Evolutionary conservation across 2,888 invertebrate genomes (phyloP).

Genomic region (Melieria omissa): DNA sequence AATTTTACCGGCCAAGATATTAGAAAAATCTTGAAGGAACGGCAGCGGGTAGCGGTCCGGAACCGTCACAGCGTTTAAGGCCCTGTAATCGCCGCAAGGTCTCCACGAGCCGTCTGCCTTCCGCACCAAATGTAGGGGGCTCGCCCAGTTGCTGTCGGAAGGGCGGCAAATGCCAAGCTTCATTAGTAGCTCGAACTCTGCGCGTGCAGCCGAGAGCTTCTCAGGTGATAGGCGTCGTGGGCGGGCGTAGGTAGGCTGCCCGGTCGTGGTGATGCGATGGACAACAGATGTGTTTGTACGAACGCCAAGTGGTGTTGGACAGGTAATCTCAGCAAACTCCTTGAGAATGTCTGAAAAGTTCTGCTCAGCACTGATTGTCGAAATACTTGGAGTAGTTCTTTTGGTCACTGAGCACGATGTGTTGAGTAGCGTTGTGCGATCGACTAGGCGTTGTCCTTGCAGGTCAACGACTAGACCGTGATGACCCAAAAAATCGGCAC

Average conservation of each 20-base stretch:
- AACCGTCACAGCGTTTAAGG: constrained; percentile 26
- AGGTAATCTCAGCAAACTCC: neutral
- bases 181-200: constrained; percentile 35
- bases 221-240: constrained; percentile 52
- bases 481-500: too few relatives aligned
- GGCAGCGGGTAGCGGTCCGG: constrained; percentile 33
- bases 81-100: constrained; percentile 42
- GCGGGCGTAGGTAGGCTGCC: constrained; percentile 25
- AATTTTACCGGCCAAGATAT: constrained; percentile 17
- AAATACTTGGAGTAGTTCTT: neutral
- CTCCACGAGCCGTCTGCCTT: constrained; percentile 40
- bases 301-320: too few relatives aligned
- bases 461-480: constrained; percentile 56
- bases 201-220: constrained; percentile 42
- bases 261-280: constrained; percentile 25
- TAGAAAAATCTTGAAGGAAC: constrained; percentile 22
- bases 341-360: constrained; percentile 6
- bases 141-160: constrained; percentile 63
- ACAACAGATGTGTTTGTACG: neutral
- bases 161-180: constrained; percentile 62
- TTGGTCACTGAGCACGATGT: neutral
- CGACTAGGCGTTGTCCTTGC: neutral
- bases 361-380: neutral
- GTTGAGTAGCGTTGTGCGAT: neutral
- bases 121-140: constrained; percentile 57